Evolutionary conservation across 2,113 vertebrate species (phyloP).

Genomic region (Gavia stellata): DNA sequence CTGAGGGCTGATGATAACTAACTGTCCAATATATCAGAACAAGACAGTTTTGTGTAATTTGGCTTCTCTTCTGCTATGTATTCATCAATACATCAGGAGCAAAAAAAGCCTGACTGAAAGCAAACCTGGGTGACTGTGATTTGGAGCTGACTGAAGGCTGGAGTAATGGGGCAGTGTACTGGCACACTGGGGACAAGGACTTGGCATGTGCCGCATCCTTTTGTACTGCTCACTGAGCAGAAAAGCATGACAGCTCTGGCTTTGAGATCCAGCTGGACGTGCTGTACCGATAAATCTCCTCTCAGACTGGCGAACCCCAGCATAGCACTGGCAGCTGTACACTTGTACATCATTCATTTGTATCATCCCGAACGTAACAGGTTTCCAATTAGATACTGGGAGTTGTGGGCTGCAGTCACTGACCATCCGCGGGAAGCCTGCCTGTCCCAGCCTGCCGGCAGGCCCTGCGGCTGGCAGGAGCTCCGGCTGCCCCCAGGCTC

Average conservation of each 20-base stretch:
- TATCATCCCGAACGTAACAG: fast-evolving
- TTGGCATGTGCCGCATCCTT: neutral
- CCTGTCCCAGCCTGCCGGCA: neutral
- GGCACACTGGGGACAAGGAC: neutral
- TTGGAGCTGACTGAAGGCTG: neutral
- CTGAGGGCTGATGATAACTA: neutral
- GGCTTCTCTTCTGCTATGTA: neutral
- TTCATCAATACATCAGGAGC: neutral
- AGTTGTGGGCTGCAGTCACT: neutral
- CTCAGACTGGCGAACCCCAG: neutral
- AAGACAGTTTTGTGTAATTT: neutral
- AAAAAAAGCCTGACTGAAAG: neutral
- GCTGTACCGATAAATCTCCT: neutral
- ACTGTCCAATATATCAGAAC: neutral
- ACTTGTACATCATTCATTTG: neutral
- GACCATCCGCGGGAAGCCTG: neutral
- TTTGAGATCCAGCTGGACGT: neutral
- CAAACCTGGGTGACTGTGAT: neutral
- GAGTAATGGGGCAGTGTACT: neutral
- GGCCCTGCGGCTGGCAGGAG: neutral
- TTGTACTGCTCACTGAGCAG: neutral
- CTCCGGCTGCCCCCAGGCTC: neutral
- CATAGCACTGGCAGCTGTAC: neutral
- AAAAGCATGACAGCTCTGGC: neutral
- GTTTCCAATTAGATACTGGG: neutral